Evolutionary conservation across 2,888 invertebrate genomes (phyloP).

Genomic region (Ditylenchus weischeri): DNA sequence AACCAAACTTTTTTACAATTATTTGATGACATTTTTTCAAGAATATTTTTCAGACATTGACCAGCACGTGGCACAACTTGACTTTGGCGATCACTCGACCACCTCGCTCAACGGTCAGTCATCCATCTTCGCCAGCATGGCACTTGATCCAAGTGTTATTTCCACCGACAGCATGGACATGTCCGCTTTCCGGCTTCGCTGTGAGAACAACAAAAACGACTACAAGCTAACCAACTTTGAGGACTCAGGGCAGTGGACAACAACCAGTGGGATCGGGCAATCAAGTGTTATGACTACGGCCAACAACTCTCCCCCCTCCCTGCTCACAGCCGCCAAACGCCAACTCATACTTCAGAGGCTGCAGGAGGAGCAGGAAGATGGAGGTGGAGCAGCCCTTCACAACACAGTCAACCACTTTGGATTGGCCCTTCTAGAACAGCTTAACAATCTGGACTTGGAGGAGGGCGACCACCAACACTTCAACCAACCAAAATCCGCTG

Average conservation of each 20-base stretch:
- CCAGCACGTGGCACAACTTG: slow-evolving; percentile 56
- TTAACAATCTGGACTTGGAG: slow-evolving; percentile 23
- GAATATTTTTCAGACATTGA: slow-evolving; percentile 44
- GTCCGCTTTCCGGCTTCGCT: slow-evolving; percentile 35
- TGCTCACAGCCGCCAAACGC: slow-evolving; percentile 1
- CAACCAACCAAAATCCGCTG: neutral
- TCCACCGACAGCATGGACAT: slow-evolving; percentile 56
- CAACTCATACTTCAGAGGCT: neutral
- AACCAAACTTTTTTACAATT: no score
- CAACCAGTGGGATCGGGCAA: slow-evolving; percentile 30
- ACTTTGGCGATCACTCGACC: slow-evolving; percentile 46
- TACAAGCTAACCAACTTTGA: slow-evolving; percentile 57
- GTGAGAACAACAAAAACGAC: slow-evolving; percentile 48
- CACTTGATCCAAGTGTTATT: slow-evolving; percentile 41
- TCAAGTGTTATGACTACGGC: slow-evolving; percentile 16
- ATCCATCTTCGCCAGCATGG: neutral
- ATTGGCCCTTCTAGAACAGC: slow-evolving; percentile 17
- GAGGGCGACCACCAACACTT: neutral
- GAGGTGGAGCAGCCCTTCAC: neutral
- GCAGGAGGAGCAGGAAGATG: neutral
- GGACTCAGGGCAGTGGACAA: slow-evolving; percentile 56
- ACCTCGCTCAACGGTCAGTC: slow-evolving; percentile 30
- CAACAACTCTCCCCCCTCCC: slow-evolving; percentile 11
- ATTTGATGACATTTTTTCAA: no score
- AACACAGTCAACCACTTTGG: slow-evolving; percentile 9